These are phyloP conservation scores for Athalia rosae DNA, from an alignment of 2,888 invertebrate genomes.

Conservation along the genomic window DNA sequence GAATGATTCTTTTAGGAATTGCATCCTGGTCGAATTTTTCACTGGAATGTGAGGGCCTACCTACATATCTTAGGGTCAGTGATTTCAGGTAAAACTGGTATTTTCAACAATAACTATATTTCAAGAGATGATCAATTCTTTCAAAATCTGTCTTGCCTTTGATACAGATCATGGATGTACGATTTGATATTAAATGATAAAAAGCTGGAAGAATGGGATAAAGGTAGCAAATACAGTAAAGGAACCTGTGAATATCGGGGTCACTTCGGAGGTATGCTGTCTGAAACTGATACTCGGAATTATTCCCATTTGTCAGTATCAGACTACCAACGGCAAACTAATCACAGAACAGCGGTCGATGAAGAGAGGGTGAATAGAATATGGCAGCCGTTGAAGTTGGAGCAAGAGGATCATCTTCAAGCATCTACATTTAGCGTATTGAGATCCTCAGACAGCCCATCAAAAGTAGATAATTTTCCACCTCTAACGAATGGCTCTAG, in stretches of 20 bases:
- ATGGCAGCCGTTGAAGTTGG: constrained; percentile 34
- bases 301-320: constrained; percentile 28
- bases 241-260: constrained; percentile 43
- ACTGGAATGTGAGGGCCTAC: constrained; percentile 56
- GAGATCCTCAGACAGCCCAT: constrained; percentile 20
- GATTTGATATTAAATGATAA: constrained; percentile 53
- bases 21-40: constrained; percentile 62
- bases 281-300: constrained; percentile 42
- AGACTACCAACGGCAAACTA: not conserved
- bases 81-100: constrained; percentile 54
- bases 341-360: not conserved
- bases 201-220: constrained; percentile 41
- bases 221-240: not conserved
- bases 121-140: no score
- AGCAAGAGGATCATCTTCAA: constrained; percentile 8
- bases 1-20: constrained; percentile 57
- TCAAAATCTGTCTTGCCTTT: no score
- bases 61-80: constrained; percentile 57
- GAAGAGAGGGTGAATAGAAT: constrained; percentile 23
- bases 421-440: not conserved
- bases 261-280: constrained; percentile 32
- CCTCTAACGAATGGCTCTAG: constrained; percentile 46
- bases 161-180: constrained; percentile 56
- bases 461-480: constrained; percentile 8
- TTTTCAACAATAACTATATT: not conserved